Conservation (phyloP, 2,888 invertebrate species). For the Graphium colonna region DNA sequence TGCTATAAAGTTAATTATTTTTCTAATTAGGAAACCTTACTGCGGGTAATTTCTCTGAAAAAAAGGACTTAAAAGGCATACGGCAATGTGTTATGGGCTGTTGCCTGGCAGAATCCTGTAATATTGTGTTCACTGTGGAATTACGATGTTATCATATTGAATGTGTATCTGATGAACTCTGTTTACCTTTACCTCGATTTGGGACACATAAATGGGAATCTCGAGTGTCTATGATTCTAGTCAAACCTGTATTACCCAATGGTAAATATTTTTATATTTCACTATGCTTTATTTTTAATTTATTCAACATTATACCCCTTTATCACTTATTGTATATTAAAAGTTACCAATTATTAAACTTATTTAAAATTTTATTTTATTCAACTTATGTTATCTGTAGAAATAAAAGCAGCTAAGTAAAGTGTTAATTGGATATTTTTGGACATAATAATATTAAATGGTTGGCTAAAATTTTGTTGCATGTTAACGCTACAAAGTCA, state of each 20-base stretch:
- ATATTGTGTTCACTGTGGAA: constrained; percentile 89
- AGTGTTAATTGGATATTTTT: too few species aligned
- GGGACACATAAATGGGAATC: constrained; percentile 76
- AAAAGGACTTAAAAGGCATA: constrained; percentile 71
- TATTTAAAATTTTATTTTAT: too few species aligned
- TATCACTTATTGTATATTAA: too few species aligned
- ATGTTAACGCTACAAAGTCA: too few species aligned
- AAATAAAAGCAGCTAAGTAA: too few species aligned
- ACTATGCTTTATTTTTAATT: neutral
- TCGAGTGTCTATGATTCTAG: constrained; percentile 87
- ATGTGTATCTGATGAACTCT: constrained; percentile 85
- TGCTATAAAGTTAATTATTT: neutral
- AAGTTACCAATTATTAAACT: too few species aligned
- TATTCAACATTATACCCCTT: too few species aligned
- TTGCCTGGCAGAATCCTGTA: constrained; percentile 84
- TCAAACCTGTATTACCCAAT: constrained; percentile 83
- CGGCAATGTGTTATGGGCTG: constrained; percentile 84
- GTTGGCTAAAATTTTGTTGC: too few species aligned
- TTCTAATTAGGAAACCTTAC: constrained; percentile 66
- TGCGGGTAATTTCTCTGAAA: constrained; percentile 82
- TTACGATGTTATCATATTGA: constrained; percentile 88
- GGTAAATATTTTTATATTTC: constrained; percentile 44
- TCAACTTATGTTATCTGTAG: too few species aligned
- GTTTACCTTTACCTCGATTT: constrained; percentile 82
- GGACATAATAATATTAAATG: too few species aligned